phyloP scores from a whole-genome alignment of 2,113 vertebrate species.

The Ochotona princeps region DNA sequence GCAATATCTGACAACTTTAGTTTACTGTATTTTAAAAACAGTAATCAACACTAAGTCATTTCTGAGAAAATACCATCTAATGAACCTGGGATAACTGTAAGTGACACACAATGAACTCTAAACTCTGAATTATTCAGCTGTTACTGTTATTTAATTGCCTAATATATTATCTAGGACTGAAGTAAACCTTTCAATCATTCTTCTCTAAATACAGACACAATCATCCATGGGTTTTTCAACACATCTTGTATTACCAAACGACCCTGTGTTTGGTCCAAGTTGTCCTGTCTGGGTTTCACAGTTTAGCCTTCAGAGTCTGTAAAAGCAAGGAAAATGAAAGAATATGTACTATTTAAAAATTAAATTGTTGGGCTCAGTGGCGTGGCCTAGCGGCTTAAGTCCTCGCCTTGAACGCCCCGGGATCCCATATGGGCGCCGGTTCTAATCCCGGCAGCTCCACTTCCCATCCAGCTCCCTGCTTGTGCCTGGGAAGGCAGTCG shows the following conservation, averaged over 20 bases:
- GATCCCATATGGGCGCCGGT: too few relatives aligned
- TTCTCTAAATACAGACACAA: neutral
- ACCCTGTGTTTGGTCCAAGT: neutral
- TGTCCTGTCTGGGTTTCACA: neutral
- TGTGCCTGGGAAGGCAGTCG: too few relatives aligned
- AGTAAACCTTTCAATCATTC: slow-evolving; percentile 27
- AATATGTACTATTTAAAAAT: slow-evolving; percentile 18
- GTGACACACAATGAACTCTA: neutral
- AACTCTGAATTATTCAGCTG: neutral
- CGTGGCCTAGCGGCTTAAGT: too few relatives aligned
- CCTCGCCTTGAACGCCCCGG: too few relatives aligned
- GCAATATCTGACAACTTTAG: neutral
- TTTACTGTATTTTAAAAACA: neutral
- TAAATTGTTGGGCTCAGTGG: too few relatives aligned
- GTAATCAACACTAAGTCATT: neutral
- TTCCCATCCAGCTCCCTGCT: too few relatives aligned
- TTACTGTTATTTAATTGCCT: neutral
- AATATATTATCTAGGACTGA: neutral
- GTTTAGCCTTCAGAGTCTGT: slow-evolving; percentile 40
- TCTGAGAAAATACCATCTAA: slow-evolving; percentile 6
- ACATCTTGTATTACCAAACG: neutral
- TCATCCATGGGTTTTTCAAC: neutral
- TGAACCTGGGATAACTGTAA: too few relatives aligned
- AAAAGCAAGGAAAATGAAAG: slow-evolving; percentile 53
- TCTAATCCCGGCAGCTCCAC: too few relatives aligned